Evolutionary conservation across 1,140 invertebrate species (phyloP).

Genomic region (Calliphora vicina): DNA sequence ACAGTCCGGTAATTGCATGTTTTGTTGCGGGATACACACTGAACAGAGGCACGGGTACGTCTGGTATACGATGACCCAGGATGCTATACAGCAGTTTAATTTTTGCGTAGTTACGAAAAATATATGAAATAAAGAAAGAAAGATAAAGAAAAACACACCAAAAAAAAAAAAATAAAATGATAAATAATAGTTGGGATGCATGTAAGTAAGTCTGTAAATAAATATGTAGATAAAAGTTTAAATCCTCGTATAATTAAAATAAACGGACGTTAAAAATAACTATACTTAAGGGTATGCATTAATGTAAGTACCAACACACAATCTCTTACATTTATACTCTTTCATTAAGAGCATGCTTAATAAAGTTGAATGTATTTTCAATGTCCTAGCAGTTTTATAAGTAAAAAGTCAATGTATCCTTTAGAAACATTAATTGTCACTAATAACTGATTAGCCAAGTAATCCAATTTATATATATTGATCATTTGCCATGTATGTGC

Average conservation of each 20-base stretch:
- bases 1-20: conserved; percentile 67
- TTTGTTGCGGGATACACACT: conserved; percentile 69
- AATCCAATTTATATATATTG: too few relatives aligned
- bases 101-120: neutral
- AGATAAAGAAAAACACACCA: neutral
- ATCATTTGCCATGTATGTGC: too few relatives aligned
- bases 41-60: conserved; percentile 64
- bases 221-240: neutral
- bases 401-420: too few relatives aligned
- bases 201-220: neutral
- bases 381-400: neutral
- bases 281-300: neutral
- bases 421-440: too few relatives aligned
- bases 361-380: neutral
- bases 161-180: neutral
- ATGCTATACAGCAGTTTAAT: conserved; percentile 52
- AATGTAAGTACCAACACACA: neutral
- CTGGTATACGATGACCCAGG: conserved; percentile 65
- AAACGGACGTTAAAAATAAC: neutral
- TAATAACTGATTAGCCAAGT: too few relatives aligned
- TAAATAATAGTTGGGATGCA: neutral
- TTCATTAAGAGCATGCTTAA: neutral
- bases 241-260: neutral
- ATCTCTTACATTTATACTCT: neutral
- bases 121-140: conserved; percentile 38